phyloP scores from a whole-genome alignment of 2,888 invertebrate genomes.

The Xylocampa areola region DNA sequence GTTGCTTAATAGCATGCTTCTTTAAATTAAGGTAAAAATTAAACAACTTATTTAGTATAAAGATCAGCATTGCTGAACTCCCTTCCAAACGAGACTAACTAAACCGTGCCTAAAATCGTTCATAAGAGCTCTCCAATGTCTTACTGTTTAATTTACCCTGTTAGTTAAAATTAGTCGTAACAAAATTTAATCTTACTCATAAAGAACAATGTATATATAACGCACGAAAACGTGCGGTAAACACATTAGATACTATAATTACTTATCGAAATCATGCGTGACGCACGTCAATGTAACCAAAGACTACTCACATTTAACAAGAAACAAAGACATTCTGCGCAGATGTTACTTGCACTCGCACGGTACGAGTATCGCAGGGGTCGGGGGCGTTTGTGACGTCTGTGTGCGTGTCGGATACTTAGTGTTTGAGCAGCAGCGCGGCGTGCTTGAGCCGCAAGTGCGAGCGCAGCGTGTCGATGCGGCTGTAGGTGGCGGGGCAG shows the following conservation, averaged over 20 bases:
- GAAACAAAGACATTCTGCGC: conserved; percentile 34
- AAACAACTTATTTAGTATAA: conserved; percentile 39
- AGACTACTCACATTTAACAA: conserved; percentile 61
- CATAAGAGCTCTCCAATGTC: conserved; percentile 66
- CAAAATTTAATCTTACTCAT: conserved; percentile 74
- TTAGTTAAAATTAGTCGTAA: conserved; percentile 79
- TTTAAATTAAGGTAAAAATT: conserved; percentile 36
- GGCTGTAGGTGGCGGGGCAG: conserved; percentile 96
- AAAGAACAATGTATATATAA: conserved; percentile 74
- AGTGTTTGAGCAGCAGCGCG: conserved; percentile 85
- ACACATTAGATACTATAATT: conserved; percentile 57
- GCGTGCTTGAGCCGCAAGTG: conserved; percentile 95
- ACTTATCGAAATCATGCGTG: conserved; percentile 69
- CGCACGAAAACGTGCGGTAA: conserved; percentile 82
- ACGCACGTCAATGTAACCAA: conserved; percentile 69
- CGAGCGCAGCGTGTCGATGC: conserved; percentile 95
- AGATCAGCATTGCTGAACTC: conserved; percentile 27
- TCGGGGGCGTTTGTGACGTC: conserved; percentile 59
- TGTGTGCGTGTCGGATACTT: conserved; percentile 57
- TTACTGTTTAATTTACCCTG: conserved; percentile 82
- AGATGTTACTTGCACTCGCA: conserved; percentile 16
- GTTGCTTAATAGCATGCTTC: conserved; percentile 30
- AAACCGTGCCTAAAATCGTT: conserved; percentile 56
- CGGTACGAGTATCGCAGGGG: conserved; percentile 52
- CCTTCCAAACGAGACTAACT: conserved; percentile 50